phyloP scores from a whole-genome alignment of 2,113 vertebrate species.

The Semicossyphus pulcher region DNA sequence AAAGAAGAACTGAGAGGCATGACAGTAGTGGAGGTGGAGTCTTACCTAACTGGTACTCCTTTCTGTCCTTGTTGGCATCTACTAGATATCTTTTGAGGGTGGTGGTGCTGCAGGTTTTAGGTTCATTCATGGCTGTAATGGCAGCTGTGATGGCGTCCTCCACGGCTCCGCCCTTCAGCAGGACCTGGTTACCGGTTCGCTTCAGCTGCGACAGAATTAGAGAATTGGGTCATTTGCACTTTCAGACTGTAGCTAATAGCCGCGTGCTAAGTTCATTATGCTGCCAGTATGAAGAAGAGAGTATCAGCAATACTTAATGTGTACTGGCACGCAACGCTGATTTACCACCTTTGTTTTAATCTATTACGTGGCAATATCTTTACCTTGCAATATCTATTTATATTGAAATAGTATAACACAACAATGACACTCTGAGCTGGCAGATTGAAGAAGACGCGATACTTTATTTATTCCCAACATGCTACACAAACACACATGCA shows the following conservation, averaged over 20 bases:
- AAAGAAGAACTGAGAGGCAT: neutral
- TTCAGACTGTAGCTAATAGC: too few species aligned
- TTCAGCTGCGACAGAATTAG: constrained; percentile 90
- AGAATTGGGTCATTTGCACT: too few species aligned
- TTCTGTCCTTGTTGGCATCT: constrained; percentile 92
- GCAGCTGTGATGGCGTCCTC: constrained; percentile 96
- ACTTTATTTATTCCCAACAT: too few species aligned
- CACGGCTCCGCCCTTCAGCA: constrained; percentile 89
- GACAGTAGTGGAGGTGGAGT: neutral
- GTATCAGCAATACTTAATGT: too few species aligned
- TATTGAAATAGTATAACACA: neutral
- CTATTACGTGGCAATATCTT: neutral
- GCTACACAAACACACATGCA: too few species aligned
- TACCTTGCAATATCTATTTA: too few species aligned
- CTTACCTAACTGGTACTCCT: constrained; percentile 91
- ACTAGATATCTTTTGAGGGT: constrained; percentile 93
- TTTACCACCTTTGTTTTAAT: too few species aligned
- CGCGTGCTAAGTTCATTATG: too few species aligned
- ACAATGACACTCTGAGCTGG: neutral
- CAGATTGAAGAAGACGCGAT: neutral
- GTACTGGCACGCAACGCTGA: too few species aligned
- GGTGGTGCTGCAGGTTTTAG: constrained; percentile 96
- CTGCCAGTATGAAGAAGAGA: neutral
- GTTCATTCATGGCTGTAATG: constrained; percentile 98
- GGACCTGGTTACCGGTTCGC: constrained; percentile 91